Conservation (phyloP, 2,113 vertebrate species). For the Illadopsis cleaveri region DNA sequence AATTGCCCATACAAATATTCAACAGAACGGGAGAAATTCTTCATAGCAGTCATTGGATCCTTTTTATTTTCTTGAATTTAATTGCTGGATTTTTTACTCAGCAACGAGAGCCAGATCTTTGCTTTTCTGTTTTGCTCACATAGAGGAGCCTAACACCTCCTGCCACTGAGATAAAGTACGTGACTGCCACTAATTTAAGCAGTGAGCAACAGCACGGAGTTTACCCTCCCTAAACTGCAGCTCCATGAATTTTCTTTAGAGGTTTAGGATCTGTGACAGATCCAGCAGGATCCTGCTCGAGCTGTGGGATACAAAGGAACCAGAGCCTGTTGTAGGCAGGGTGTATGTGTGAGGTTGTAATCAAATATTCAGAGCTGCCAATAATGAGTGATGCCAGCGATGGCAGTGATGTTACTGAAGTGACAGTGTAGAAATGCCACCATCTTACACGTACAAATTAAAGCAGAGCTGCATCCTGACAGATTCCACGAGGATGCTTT, state of each 20-base stretch:
- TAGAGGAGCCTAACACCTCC: not conserved
- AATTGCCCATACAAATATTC: not conserved
- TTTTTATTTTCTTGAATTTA: not conserved
- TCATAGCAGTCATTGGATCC: not conserved
- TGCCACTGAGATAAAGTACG: not conserved
- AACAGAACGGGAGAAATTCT: not conserved
- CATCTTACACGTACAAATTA: not conserved
- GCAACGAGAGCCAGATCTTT: not conserved
- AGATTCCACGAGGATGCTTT: not conserved
- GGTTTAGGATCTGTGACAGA: not conserved
- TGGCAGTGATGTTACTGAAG: not conserved
- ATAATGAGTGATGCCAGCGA: not conserved
- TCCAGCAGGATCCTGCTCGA: not conserved
- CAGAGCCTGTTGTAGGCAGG: not conserved
- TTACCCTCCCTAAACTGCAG: not conserved
- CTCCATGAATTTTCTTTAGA: not conserved
- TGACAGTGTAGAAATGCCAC: not conserved
- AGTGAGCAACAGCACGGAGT: not conserved
- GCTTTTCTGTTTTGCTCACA: not conserved
- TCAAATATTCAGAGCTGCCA: conserved; percentile 23
- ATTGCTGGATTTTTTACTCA: not conserved
- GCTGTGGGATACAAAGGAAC: not conserved
- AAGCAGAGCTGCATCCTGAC: not conserved
- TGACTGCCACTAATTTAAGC: not conserved
- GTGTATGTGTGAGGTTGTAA: not conserved